phyloP scores from a whole-genome alignment of 2,113 vertebrate genomes.

The Athene cunicularia region DNA sequence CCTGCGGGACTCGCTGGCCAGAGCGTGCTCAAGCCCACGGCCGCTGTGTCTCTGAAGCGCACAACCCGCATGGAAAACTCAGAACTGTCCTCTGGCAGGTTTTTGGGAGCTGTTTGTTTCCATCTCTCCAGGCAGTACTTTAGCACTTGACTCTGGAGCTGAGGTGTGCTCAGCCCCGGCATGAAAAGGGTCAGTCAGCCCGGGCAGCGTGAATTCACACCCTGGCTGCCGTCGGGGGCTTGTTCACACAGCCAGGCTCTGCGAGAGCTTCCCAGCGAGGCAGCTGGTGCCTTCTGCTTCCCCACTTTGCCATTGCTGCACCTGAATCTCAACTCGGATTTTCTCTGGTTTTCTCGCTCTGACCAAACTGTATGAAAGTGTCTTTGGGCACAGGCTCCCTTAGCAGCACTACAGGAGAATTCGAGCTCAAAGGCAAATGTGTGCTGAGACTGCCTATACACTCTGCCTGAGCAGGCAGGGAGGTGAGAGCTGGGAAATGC shows the following conservation, averaged over 20 bases:
- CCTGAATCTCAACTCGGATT: background rate
- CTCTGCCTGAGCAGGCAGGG: background rate
- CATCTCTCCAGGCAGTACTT: background rate
- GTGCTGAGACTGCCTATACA: accelerated
- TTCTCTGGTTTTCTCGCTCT: background rate
- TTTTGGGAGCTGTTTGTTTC: background rate
- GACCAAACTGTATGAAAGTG: background rate
- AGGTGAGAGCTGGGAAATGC: background rate
- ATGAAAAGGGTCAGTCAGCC: background rate
- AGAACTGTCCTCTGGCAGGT: background rate
- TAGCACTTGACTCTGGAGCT: background rate
- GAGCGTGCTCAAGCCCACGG: background rate
- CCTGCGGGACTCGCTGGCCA: accelerated
- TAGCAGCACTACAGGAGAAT: background rate
- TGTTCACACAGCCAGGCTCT: background rate
- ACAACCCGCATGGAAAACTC: background rate
- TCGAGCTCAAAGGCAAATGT: background rate
- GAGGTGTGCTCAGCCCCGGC: background rate
- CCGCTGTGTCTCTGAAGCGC: background rate
- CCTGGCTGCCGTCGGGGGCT: background rate
- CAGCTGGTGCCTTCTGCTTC: background rate
- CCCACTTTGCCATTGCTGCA: background rate
- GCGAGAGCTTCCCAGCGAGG: background rate
- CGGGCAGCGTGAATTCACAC: background rate
- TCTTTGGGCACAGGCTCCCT: background rate